Evolutionary conservation across 2,113 vertebrate genomes (phyloP), one percentile per base, ranked within the genome.

Genomic region (Paedocypris sp.): DNA sequence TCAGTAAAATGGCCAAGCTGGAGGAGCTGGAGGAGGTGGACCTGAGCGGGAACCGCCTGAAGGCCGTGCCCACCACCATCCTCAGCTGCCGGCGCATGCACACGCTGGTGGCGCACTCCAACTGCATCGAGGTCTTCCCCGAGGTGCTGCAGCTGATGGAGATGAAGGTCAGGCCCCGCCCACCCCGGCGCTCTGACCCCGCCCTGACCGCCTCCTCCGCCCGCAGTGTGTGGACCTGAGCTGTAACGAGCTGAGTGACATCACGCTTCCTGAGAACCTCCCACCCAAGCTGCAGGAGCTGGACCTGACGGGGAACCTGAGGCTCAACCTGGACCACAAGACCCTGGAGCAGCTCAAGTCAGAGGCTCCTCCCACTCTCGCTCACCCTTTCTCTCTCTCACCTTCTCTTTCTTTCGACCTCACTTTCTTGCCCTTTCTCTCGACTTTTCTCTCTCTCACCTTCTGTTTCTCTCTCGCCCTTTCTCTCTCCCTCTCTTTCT

Each of bases 1-100:
- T n/a, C 64, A 99, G 95, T 86, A 99, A 98, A 97, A 96, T 99
- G 95, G 94, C 94, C 45, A 97, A 97, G 76, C 69, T 99, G 80
- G 95, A 98, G 74, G 91, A 98, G 66, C 81, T 99, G 68, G 95
- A 99, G 66, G 95, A 99, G 80, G 84, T 97, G 3, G 93, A 99
- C 68, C 70, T 99, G 72, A 99, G 95, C 28, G 95, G 95, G 43
- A 99, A 98, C 80, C 89, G 91, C 69, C 84, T 99, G 77, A 96
- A 97, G 80, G 90, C 93, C n/a, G 80, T 99, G 72, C 95, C 95
- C 35, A 99, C 95, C 12, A 99, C 95, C 7, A 90, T 99, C 71
- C 82, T 92, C 81, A 94, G 86, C 74, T 98, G 94, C 74, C 80
- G 86, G 26, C 89, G 90, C 31, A 88, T 98, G 93, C 95, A 99